Base-by-base conservation (phyloP, 2,888 invertebrate genomes). In the Oligia latruncula region DNA sequence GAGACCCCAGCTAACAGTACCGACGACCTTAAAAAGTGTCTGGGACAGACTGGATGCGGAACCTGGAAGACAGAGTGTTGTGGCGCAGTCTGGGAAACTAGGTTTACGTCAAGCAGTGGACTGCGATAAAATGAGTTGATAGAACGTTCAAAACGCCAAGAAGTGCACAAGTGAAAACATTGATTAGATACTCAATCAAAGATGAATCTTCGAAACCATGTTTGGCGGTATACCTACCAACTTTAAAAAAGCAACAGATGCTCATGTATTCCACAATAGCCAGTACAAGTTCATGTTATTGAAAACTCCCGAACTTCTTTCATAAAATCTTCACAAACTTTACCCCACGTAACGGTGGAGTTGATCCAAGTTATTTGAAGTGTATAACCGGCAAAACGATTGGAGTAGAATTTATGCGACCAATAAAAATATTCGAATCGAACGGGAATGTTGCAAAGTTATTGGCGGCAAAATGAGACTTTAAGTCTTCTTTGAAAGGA, bases 341-440 rank as follows among this genome's bases (percentile, higher is more conserved):
- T 46, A 4, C 40, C 68, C 46, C 68, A 58, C 80, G 68, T 70
- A 72, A 75, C 67, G 52, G 43, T 35, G 43, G 55, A 85, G 55
- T 80, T 84, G 65, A 80, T 71, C 71, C 29, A 82, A 80, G 74
- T 76, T 80, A 80, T 78, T 77, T 77, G 43, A 78, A 77, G 78
- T 80, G 81, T 84, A n/a, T 68, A 82, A 80, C 64, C 67, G 74
- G 65, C 46, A 80, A 82, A 81, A 78, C 86, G 71, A 79, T 84
- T 78, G 77, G 76, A 81, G 77, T 79, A 82, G 71, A 88, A 84
- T 86, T 82, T 86, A 86, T 82, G 78, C 70, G 49, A 82, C 78
- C 71, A 86, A 88, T 88, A 82, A 84, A 58, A 87, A 86, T 77
- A 80, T 77, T 77, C 52, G 66, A 67, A 82, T 77, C 75, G 70